A percentile compares a stretch with the other conserved stretches of the same genome.
These are phyloP conservation scores for Pammene aurita DNA, from an alignment of 2,888 invertebrate genomes.

Conservation along the genomic window DNA sequence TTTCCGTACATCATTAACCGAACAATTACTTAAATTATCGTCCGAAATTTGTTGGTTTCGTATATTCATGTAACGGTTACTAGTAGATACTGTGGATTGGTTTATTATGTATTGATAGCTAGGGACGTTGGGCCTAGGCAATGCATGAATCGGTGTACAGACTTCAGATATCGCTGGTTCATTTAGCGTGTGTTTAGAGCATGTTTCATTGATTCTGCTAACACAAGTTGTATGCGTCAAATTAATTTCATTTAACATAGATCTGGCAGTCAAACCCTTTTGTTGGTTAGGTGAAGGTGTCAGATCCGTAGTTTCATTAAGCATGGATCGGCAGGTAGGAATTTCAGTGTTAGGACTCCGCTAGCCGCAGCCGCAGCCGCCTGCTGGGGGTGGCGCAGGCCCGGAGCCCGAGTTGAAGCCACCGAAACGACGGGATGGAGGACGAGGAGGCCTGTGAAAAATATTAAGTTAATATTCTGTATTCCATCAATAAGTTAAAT, in stretches of 20 bases:
- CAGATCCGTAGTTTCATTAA: neutral
- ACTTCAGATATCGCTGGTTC: neutral
- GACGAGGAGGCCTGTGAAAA: slow-evolving; percentile 70
- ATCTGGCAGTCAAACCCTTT: neutral
- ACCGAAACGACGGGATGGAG: slow-evolving; percentile 71
- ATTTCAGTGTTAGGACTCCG: neutral
- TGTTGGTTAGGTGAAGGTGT: neutral
- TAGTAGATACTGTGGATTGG: neutral
- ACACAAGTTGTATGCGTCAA: too few species aligned
- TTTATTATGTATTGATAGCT: slow-evolving; percentile 7
- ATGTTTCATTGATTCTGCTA: neutral
- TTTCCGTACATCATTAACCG: neutral
- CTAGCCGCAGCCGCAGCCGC: slow-evolving; percentile 72
- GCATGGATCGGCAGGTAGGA: neutral
- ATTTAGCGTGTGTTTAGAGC: neutral
- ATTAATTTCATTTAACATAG: too few species aligned
- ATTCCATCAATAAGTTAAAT: too few species aligned
- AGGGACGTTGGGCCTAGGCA: neutral
- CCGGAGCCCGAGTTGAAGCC: slow-evolving; percentile 75
- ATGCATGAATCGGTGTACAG: too few species aligned
- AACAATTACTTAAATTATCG: neutral
- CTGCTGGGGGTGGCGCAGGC: slow-evolving; percentile 71
- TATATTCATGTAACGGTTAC: too few species aligned
- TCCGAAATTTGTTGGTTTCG: neutral
- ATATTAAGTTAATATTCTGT: too few species aligned